Conservation (phyloP, 2,888 invertebrate species). For the Lasioglossum malachurum region DNA sequence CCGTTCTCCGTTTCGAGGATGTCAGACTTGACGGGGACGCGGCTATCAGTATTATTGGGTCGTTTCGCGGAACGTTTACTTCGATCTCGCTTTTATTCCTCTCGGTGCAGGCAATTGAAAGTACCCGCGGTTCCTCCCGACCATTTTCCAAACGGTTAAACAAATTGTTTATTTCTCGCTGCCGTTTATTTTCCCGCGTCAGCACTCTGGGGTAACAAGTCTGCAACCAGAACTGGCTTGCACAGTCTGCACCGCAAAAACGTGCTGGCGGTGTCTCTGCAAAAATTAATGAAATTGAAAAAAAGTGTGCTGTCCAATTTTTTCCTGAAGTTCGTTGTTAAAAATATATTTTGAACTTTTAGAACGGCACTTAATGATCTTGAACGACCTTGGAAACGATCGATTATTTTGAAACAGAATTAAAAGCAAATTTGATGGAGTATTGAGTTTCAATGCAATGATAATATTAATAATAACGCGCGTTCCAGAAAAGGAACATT, state of each 20-base stretch:
- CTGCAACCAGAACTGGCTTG: neutral
- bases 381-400: too few relatives aligned
- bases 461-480: too few relatives aligned
- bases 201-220: neutral
- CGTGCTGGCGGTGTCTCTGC: too few relatives aligned
- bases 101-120: neutral
- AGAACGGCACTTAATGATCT: too few relatives aligned
- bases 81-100: neutral
- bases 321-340: too few relatives aligned
- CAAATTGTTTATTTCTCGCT: neutral
- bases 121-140: neutral
- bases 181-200: neutral
- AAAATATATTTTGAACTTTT: too few relatives aligned
- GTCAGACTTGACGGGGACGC: slow-evolving; percentile 47
- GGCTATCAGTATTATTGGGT: slow-evolving; percentile 33
- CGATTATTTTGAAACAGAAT: too few relatives aligned
- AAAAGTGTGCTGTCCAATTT: too few relatives aligned
- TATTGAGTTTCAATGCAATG: too few relatives aligned
- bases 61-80: slow-evolving; percentile 1
- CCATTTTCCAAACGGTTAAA: neutral
- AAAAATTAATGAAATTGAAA: too few relatives aligned
- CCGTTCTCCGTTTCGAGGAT: slow-evolving; percentile 33
- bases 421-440: too few relatives aligned
- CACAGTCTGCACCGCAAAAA: neutral
- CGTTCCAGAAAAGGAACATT: too few relatives aligned